phyloP scores from a whole-genome alignment of 1,140 invertebrate genomes.

The Pseudomyrmex cubaensis region DNA sequence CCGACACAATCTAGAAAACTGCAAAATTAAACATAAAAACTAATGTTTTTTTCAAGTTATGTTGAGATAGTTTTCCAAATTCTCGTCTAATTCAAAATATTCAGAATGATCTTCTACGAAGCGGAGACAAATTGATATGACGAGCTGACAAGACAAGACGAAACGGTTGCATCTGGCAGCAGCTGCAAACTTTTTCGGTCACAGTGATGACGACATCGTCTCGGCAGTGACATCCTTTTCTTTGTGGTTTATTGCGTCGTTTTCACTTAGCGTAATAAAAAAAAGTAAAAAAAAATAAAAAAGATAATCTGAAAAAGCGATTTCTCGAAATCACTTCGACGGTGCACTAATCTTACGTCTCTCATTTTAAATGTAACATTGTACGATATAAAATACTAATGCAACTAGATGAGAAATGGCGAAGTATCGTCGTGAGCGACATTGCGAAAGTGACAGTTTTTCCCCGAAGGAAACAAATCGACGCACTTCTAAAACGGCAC shows the following conservation, averaged over 20 bases:
- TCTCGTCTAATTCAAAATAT: neutral
- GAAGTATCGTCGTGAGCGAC: neutral
- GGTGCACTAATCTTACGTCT: neutral
- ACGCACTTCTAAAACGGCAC: conserved; percentile 60
- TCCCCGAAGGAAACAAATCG: conserved; percentile 62
- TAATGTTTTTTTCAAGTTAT: neutral
- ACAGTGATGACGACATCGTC: conserved; percentile 10
- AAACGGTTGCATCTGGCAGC: conserved; percentile 9
- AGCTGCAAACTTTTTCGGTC: conserved; percentile 38
- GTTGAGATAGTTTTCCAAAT: too few species aligned
- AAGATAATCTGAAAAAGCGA: too few species aligned
- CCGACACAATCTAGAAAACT: neutral
- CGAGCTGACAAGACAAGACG: neutral
- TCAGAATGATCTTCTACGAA: neutral
- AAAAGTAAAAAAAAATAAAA: too few species aligned
- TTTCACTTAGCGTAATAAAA: neutral
- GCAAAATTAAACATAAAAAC: neutral
- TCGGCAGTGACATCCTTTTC: conserved; percentile 19
- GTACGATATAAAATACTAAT: neutral
- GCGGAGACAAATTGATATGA: neutral
- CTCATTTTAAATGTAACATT: neutral
- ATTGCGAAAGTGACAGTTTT: conserved; percentile 66
- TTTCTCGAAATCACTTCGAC: neutral
- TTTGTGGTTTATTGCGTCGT: neutral
- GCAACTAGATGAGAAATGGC: neutral